A percentile compares a stretch with the other conserved stretches of the same genome.
Evolutionary conservation across 2,888 invertebrate genomes (phyloP).

Genomic region (Yponomeuta cagnagella): DNA sequence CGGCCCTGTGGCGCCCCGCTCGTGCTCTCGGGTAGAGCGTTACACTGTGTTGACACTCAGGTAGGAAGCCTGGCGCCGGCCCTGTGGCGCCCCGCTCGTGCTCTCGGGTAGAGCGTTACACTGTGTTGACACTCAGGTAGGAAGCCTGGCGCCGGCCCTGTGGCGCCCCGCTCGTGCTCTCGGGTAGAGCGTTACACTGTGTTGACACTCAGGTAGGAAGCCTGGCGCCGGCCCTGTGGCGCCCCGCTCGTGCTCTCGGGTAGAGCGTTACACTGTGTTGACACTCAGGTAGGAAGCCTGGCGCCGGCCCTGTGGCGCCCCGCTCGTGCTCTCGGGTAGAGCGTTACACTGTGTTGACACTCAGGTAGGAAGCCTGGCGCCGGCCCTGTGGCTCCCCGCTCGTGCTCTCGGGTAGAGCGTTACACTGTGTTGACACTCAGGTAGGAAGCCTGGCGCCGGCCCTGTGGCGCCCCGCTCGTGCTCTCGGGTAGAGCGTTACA

Average conservation of each 20-base stretch:
- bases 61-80: constrained; percentile 20
- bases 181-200: background rate
- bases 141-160: constrained; percentile 20
- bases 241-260: no score
- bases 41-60: background rate
- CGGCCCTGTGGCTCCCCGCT: background rate
- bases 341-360: no score
- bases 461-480: background rate
- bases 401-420: background rate
- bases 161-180: background rate
- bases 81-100: background rate
- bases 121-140: background rate
- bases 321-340: no score
- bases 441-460: constrained; percentile 20
- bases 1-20: background rate
- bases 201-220: no score
- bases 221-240: no score
- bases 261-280: no score
- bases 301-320: no score
- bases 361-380: no score
- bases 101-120: background rate
- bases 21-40: background rate
- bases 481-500: background rate
- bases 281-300: no score
- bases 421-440: background rate